These are phyloP conservation scores for Drosophila pegasa DNA, from an alignment of 2,888 invertebrate genomes.

Conservation along the genomic window DNA sequence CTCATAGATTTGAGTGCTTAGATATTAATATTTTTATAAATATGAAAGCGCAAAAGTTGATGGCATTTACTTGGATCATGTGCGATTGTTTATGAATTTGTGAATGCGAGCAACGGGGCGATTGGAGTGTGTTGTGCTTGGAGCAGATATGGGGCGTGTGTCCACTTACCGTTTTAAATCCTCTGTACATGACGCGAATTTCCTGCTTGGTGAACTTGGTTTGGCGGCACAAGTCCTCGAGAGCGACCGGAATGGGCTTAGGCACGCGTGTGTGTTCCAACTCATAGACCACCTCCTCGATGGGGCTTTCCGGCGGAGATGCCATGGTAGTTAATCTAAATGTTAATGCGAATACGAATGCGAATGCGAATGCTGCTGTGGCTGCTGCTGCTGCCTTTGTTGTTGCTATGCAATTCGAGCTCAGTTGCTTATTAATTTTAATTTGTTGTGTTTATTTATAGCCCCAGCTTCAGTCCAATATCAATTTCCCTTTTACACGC, in stretches of 20 bases:
- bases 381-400: not conserved
- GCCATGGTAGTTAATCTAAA: constrained; percentile 87
- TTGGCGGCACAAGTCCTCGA: constrained; percentile 95
- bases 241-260: constrained; percentile 93
- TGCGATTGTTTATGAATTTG: not conserved
- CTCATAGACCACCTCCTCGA: constrained; percentile 94
- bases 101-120: not conserved
- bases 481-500: constrained; percentile 46
- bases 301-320: constrained; percentile 94
- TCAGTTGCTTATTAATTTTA: constrained; percentile 25
- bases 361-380: not conserved
- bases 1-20: constrained; percentile 32
- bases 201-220: constrained; percentile 98
- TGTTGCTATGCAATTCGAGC: constrained; percentile 22
- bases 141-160: constrained; percentile 8
- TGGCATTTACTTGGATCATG: not conserved
- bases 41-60: constrained; percentile 6
- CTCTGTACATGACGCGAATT: constrained; percentile 98
- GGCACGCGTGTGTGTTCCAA: constrained; percentile 91
- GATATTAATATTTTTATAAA: constrained; percentile 32
- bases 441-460: constrained; percentile 35
- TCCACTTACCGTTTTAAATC: constrained; percentile 90
- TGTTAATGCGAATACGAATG: constrained; percentile 19
- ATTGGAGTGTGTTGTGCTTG: not conserved
- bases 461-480: constrained; percentile 26